Conservation (phyloP, 2,888 invertebrate species). For the Luffia ferchaultella region DNA sequence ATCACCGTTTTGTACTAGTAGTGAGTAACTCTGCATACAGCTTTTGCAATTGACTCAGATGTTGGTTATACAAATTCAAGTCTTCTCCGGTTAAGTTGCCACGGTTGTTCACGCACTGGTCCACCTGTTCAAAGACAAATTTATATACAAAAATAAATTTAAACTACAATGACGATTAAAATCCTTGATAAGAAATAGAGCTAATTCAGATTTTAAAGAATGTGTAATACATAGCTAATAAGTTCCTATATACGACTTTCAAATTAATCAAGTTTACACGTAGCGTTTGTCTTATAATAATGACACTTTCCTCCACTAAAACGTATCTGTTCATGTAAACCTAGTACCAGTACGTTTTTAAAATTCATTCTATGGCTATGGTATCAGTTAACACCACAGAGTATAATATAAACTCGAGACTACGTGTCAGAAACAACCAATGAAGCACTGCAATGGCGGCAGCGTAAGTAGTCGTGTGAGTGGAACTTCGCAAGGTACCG, state of each 20-base stretch:
- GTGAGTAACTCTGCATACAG: conserved; percentile 90
- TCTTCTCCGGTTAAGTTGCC: conserved; percentile 91
- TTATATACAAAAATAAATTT: neutral
- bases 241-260: neutral
- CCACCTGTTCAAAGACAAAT: conserved; percentile 56
- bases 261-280: too few species aligned
- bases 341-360: too few species aligned
- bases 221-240: neutral
- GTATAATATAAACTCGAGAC: too few species aligned
- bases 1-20: conserved; percentile 72
- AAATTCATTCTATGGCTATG: too few species aligned
- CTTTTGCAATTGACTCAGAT: conserved; percentile 91
- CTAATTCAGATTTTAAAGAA: neutral
- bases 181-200: neutral
- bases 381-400: too few species aligned
- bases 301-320: too few species aligned
- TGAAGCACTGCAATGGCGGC: too few species aligned
- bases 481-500: too few species aligned
- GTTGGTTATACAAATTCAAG: conserved; percentile 88
- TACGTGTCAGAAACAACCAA: too few species aligned
- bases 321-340: too few species aligned
- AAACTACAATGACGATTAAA: neutral
- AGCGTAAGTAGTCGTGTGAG: too few species aligned
- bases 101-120: conserved; percentile 86
- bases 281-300: too few species aligned